Conservation (phyloP, 1,140 invertebrate species). For the Cotesia glomerata region DNA sequence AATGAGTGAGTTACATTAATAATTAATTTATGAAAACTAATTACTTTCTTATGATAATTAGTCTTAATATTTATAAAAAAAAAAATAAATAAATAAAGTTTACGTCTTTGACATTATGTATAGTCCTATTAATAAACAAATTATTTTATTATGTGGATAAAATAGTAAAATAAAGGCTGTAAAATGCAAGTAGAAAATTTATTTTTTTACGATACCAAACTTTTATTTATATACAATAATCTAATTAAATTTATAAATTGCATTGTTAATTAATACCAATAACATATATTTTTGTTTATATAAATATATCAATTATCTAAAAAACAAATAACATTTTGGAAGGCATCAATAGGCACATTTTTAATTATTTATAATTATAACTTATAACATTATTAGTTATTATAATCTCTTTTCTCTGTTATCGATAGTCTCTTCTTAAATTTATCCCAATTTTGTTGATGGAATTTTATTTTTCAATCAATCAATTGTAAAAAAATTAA, state of each 20-base stretch:
- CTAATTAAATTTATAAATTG: background rate
- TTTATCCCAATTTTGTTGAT: too few relatives aligned
- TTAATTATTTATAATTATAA: background rate
- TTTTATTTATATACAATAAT: background rate
- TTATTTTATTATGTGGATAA: constrained; percentile 50
- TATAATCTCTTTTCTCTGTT: background rate
- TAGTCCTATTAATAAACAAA: constrained; percentile 41
- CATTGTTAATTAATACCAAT: background rate
- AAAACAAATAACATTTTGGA: background rate
- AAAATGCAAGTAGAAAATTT: constrained; percentile 22
- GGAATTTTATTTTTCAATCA: too few relatives aligned
- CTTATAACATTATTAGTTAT: background rate
- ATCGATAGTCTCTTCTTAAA: background rate
- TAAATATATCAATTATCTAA: background rate
- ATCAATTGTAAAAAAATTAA: too few relatives aligned
- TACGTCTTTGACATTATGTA: constrained; percentile 44
- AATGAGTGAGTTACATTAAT: too few relatives aligned
- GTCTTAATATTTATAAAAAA: constrained; percentile 15
- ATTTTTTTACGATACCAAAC: constrained; percentile 8
- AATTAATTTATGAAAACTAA: background rate
- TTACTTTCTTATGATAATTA: constrained; percentile 23
- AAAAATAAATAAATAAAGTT: background rate
- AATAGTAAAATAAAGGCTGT: constrained; percentile 33
- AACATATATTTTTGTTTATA: background rate
- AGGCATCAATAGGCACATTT: background rate